A percentile compares a stretch with the other conserved stretches of the same genome.
Evolutionary conservation across 2,888 invertebrate genomes (phyloP).

Genomic region (Drosophila greeni): DNA sequence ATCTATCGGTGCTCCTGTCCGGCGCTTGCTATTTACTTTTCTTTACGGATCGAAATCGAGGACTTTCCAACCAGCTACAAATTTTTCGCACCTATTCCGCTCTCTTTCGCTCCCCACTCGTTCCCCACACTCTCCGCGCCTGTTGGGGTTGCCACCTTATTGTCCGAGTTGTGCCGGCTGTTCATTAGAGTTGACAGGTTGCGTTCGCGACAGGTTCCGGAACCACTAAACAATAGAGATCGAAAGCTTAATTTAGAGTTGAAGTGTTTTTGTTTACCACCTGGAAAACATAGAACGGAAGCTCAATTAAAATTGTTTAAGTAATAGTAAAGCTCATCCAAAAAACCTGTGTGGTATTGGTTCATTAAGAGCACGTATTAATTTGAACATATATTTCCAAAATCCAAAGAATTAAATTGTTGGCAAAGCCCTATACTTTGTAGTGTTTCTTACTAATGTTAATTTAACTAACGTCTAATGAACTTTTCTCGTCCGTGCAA

Average conservation of each 20-base stretch:
- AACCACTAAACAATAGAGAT: slow-evolving; percentile 3
- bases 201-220: background rate
- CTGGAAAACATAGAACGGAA: too few relatives aligned
- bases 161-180: slow-evolving; percentile 34
- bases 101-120: slow-evolving; percentile 36
- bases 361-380: background rate
- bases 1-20: slow-evolving; percentile 36
- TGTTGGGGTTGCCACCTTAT: slow-evolving; percentile 45
- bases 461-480: background rate
- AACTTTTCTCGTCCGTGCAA: background rate
- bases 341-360: background rate
- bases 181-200: slow-evolving; percentile 14
- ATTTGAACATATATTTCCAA: background rate
- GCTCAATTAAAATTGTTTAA: background rate
- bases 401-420: background rate
- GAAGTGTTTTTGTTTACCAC: too few relatives aligned
- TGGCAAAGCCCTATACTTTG: too few relatives aligned
- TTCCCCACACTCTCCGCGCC: slow-evolving; percentile 21
- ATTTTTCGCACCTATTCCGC: slow-evolving; percentile 43
- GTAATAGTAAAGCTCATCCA: background rate
- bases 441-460: too few relatives aligned
- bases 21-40: slow-evolving; percentile 30
- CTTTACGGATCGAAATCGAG: slow-evolving; percentile 41
- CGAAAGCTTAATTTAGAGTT: background rate
- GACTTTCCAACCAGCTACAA: slow-evolving; percentile 38